phyloP scores from a whole-genome alignment of 2,797 vertebrate species.

The Neomorphus geoffroyi region DNA sequence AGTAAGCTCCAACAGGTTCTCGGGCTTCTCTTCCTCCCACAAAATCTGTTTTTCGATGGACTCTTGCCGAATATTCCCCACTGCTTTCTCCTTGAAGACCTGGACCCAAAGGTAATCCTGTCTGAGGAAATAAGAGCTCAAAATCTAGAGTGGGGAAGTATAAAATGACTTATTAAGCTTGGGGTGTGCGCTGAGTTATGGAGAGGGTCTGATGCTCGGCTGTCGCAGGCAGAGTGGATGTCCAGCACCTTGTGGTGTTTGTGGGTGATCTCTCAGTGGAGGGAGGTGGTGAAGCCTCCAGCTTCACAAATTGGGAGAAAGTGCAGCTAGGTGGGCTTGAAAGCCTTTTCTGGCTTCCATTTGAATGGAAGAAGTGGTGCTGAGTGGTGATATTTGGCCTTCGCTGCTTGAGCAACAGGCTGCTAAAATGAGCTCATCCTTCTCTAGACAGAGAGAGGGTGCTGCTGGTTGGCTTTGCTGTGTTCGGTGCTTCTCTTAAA shows the following conservation, averaged over 20 bases:
- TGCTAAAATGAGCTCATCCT: background rate
- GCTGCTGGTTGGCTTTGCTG: background rate
- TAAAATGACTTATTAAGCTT: background rate
- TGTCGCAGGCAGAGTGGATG: background rate
- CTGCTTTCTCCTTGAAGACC: conserved; percentile 23
- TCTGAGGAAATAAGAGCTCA: conserved; percentile 16
- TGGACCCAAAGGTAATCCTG: conserved; percentile 19
- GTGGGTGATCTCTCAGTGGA: background rate
- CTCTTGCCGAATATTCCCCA: background rate
- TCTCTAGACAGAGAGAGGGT: background rate
- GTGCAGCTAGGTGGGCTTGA: background rate
- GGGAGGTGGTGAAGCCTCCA: background rate
- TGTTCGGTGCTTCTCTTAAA: background rate
- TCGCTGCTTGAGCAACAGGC: background rate
- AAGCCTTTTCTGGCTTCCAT: background rate
- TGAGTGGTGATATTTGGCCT: background rate
- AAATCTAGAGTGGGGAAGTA: background rate
- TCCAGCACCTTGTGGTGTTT: background rate
- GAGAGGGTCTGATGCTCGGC: background rate
- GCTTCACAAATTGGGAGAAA: background rate
- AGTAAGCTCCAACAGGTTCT: background rate
- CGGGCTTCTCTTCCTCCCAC: background rate
- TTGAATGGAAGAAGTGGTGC: background rate
- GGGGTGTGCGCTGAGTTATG: background rate
- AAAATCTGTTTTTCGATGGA: background rate